These are phyloP conservation scores for Oligia latruncula DNA, from an alignment of 2,888 invertebrate genomes.

Conservation along the genomic window DNA sequence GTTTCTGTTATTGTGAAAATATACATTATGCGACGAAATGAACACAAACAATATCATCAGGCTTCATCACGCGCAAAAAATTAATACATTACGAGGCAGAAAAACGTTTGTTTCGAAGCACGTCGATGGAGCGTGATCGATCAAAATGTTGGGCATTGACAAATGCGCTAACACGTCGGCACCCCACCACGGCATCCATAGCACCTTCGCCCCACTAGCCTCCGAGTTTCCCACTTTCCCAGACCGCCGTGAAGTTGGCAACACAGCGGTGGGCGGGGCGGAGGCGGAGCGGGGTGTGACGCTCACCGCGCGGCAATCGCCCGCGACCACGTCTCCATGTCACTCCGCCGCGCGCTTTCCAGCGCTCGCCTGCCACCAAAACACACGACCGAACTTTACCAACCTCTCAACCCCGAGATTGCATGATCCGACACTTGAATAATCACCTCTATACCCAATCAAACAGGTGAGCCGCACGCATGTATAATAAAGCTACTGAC, in stretches of 20 bases:
- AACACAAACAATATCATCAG: slow-evolving; percentile 35
- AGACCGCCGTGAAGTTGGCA: slow-evolving; percentile 81
- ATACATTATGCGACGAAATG: slow-evolving; percentile 36
- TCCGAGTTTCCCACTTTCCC: slow-evolving; percentile 87
- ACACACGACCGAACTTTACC: slow-evolving; percentile 50
- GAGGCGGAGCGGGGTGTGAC: slow-evolving; percentile 80
- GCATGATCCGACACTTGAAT: slow-evolving; percentile 54
- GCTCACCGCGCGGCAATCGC: slow-evolving; percentile 72
- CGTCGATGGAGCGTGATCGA: slow-evolving; percentile 67
- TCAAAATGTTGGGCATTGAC: slow-evolving; percentile 71
- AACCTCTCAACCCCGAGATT: slow-evolving; percentile 46
- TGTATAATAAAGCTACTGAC: slow-evolving; percentile 85
- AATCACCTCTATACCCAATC: slow-evolving; percentile 71
- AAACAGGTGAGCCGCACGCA: slow-evolving; percentile 80
- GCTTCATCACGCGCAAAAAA: slow-evolving; percentile 53
- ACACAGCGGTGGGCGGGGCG: slow-evolving; percentile 82
- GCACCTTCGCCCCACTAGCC: slow-evolving; percentile 79
- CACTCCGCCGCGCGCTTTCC: slow-evolving; percentile 75
- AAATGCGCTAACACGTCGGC: slow-evolving; percentile 69
- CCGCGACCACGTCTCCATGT: slow-evolving; percentile 69
- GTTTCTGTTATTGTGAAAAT: slow-evolving; percentile 19
- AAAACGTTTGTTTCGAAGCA: slow-evolving; percentile 52
- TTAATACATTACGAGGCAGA: slow-evolving; percentile 39
- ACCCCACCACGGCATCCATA: slow-evolving; percentile 77
- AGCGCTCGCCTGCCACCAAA: slow-evolving; percentile 70